These are phyloP conservation scores for Malthinus flaveolus DNA, from an alignment of 2,888 invertebrate species.

Conservation along the genomic window DNA sequence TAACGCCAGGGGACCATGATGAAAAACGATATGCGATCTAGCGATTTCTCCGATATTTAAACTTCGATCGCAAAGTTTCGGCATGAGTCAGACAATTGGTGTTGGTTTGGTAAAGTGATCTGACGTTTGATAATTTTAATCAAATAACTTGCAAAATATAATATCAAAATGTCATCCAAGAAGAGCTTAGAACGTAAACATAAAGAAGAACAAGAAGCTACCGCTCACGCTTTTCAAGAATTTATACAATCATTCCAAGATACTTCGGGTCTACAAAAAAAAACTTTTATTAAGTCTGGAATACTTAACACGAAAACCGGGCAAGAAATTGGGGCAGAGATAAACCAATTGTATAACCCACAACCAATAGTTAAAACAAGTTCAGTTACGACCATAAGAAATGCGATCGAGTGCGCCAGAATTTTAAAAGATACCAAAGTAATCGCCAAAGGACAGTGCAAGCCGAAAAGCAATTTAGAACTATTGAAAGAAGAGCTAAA, in stretches of 20 bases:
- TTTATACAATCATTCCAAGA: constrained; percentile 95
- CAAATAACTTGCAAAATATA: too few species aligned
- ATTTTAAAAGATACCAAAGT: constrained; percentile 64
- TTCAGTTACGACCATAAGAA: constrained; percentile 62
- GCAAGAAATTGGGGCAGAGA: constrained; percentile 79
- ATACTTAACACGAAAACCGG: constrained; percentile 89
- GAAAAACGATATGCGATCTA: too few species aligned
- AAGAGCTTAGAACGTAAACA: constrained; percentile 78
- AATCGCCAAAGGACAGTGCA: constrained; percentile 69
- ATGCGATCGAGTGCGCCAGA: constrained; percentile 68
- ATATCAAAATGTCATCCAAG: constrained; percentile 59
- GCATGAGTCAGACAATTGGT: too few species aligned
- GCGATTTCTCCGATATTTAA: too few species aligned
- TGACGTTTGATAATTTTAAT: too few species aligned
- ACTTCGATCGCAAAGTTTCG: too few species aligned
- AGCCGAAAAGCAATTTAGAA: constrained; percentile 95
- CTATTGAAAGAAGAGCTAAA: constrained; percentile 96
- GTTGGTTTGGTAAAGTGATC: too few species aligned
- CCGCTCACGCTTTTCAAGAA: constrained; percentile 90
- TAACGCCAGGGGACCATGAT: too few species aligned
- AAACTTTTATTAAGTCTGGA: constrained; percentile 79
- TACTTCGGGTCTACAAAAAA: constrained; percentile 59
- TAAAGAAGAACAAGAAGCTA: constrained; percentile 84
- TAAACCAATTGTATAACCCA: constrained; percentile 88
- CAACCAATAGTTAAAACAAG: constrained; percentile 67